These are phyloP conservation scores for Mesorhabditis spiculigera DNA, from an alignment of 2,888 invertebrate species.

Conservation along the genomic window DNA sequence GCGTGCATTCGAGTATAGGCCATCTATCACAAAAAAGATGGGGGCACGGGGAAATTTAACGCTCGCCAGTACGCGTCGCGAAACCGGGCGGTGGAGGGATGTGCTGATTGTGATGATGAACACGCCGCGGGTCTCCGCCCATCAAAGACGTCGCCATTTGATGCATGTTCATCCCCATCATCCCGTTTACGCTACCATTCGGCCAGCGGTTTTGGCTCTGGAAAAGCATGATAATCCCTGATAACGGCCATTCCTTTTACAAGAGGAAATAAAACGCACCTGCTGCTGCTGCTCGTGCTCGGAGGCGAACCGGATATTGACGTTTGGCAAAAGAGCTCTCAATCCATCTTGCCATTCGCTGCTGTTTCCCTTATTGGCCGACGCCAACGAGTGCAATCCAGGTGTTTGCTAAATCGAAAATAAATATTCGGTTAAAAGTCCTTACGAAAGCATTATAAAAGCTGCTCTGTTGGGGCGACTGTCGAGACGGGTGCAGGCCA, in stretches of 20 bases:
- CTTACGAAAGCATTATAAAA: too few species aligned
- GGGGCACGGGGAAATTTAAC: not conserved
- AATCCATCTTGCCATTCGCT: slow-evolving; percentile 41
- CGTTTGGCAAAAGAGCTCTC: slow-evolving; percentile 51
- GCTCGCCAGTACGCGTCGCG: slow-evolving; percentile 18
- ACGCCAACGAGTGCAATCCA: not conserved
- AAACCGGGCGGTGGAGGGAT: slow-evolving; percentile 39
- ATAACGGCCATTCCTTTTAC: not conserved
- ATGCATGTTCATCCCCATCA: not conserved
- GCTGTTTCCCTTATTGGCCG: slow-evolving; percentile 12
- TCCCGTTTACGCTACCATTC: not conserved
- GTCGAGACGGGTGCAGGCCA: slow-evolving; percentile 17
- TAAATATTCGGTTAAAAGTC: not conserved
- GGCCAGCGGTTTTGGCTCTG: not conserved
- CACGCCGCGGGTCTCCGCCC: not conserved
- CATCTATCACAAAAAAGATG: too few species aligned
- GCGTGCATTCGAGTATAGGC: too few species aligned
- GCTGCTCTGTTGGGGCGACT: not conserved
- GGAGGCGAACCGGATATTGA: slow-evolving; percentile 49
- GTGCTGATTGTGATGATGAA: slow-evolving; percentile 6
- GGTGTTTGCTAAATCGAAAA: not conserved
- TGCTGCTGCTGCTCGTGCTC: slow-evolving; percentile 20
- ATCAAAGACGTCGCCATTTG: not conserved
- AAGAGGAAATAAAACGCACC: not conserved
- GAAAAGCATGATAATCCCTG: not conserved